Conservation (phyloP, 2,797 vertebrate genomes). For the Percopsis omiscomaycus region DNA sequence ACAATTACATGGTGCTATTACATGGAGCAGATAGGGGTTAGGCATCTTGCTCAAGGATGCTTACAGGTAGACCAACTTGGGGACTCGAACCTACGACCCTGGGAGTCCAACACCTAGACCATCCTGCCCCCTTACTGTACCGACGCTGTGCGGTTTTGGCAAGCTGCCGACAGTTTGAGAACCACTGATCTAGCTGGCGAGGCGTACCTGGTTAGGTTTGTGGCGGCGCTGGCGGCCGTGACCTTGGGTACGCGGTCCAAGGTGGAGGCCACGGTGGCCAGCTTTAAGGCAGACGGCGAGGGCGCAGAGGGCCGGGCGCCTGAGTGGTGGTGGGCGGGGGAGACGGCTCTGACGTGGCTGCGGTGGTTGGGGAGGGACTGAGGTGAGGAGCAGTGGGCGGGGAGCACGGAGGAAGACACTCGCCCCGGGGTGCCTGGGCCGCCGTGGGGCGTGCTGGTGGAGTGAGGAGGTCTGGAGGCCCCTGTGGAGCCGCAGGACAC, state of each 20-base stretch:
- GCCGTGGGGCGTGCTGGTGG: slow-evolving; percentile 69
- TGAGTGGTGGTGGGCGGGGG: slow-evolving; percentile 86
- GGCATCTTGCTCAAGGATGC: too few relatives aligned
- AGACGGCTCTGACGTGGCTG: slow-evolving; percentile 86
- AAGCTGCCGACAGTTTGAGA: too few relatives aligned
- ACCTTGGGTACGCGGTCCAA: slow-evolving; percentile 91
- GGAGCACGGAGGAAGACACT: slow-evolving; percentile 65
- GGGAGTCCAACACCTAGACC: too few relatives aligned
- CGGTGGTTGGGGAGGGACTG: slow-evolving; percentile 86
- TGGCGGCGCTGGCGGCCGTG: slow-evolving; percentile 86
- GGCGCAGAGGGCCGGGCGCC: slow-evolving; percentile 85
- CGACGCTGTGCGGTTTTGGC: too few relatives aligned
- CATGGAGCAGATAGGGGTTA: too few relatives aligned
- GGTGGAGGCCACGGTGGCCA: slow-evolving; percentile 88
- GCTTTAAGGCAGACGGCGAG: slow-evolving; percentile 91
- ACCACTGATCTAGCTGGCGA: neutral
- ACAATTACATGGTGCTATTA: too few relatives aligned
- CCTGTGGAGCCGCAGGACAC: slow-evolving; percentile 60
- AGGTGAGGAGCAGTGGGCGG: slow-evolving; percentile 77
- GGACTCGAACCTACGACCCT: too few relatives aligned
- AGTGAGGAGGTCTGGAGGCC: slow-evolving; percentile 84
- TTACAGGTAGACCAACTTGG: too few relatives aligned
- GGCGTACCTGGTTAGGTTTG: slow-evolving; percentile 85
- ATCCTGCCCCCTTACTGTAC: too few relatives aligned
- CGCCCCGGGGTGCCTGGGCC: slow-evolving; percentile 19